Evolutionary conservation across 2,797 vertebrate genomes (phyloP), one percentile per base, ranked within the genome.

Genomic region (Hipposideros larvatus): DNA sequence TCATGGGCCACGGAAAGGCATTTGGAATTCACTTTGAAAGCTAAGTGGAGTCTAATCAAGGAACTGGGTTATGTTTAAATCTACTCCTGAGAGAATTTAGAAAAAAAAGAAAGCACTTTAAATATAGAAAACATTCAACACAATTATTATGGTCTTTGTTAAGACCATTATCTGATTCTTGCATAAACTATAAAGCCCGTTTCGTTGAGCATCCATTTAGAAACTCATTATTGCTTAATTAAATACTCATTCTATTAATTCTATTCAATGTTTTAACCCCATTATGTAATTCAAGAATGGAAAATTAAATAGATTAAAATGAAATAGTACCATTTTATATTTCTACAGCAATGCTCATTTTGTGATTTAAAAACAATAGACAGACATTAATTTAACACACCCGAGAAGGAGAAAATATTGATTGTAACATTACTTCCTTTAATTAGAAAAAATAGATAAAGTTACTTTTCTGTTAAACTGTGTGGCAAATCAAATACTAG

Each of bases 171-270:
- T 97, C 96, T 97, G 96, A 97, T 97, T 97, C 95, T 79, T 95
- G 84, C 91, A 94, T 94, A 97, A 96, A 96, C 97, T 95, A 94
- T 84, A 96, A 97, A 97, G 96, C 77, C 31, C 55, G 93, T 93
- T 97, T 97, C 89, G 93, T 93, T 70, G 85, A 96, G 95, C 87
- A 96, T 95, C 87, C 97, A 96, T 97, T 98, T 97, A 97, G 98
- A 97, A 97, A 94, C 96, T 96, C 96, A 97, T 96, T 97, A 97
- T 78, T 96, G 89, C 94, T 97, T 97, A 97, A 98, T 98, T 97
- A 98, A 98, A 97, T 73, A 97, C 97, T 95, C 97, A 97, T 97
- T 96, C 91, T 96, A 98, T 97, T 97, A 97, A 97, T 97, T 97
- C 97, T 86, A 97, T 96, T 97, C 97, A 97, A 92, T 92, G 93